Base-by-base conservation (phyloP, 1,140 invertebrate genomes). In the Solenopsis fugax region DNA sequence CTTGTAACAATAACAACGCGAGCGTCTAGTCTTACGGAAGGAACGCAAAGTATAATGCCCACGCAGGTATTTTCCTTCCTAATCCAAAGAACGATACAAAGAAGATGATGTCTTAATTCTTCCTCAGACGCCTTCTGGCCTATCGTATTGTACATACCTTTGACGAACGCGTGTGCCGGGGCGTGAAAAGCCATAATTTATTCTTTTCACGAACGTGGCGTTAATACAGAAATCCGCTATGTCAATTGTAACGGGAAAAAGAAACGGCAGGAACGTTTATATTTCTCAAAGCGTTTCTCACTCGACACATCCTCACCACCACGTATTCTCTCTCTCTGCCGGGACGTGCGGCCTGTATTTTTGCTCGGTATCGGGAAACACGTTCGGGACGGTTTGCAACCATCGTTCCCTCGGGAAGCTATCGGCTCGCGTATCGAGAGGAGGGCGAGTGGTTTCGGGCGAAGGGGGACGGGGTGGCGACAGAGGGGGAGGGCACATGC, bases 401-500 rank as follows among this genome's bases (percentile, higher is more conserved):
- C 94, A 94, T 94, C 95, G 93, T 90, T 94, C 93, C 93, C 94
- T 90, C 69, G 94, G 94, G 94, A 95, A 95, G 95, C 94, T 95
- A 95, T 95, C 94, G 95, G 94, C 93, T 95, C 94, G 93, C 93
- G 93, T 95, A 95, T 95, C 95, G 95, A 95, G 94, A 95, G 94
- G 94, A 94, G 94, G 93, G 94, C 92, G 92, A 93, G 93, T 92
- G 92, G 81, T 81, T 89, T 86, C 89, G 78, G 90, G 87, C 54
- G 81, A 81, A 85, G 88, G 76, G 85, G 60, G 58, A 72, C 85
- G 77, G 75, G 73, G 48, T 67, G 88, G 87, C 72, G 72, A 89
- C 67, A 84, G 80, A 62, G 58, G 87, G 90, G 87, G 90, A 91
- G 91, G 88, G 91, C 91, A 89, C 91, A 94, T 94, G 95, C 95